Evolutionary conservation across 2,888 invertebrate genomes (phyloP), one percentile per base, ranked within the genome.

Genomic region (Bombylius major): DNA sequence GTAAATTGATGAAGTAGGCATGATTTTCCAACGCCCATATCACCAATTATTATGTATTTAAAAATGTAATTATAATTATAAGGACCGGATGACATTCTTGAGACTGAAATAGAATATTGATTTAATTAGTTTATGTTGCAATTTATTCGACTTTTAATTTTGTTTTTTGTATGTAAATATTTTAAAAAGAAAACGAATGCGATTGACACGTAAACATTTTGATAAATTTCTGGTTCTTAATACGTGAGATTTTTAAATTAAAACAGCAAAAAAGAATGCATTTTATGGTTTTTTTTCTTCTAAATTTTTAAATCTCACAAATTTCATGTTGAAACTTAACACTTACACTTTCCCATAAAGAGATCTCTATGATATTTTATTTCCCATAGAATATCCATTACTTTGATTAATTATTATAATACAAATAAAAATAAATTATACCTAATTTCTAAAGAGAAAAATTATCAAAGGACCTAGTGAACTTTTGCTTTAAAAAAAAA

Each of bases 61-160:
- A 99, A 99, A 73, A 99, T 99, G 75, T 99, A 99, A 48, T 97
- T 96, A 77, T 99, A 99, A 78, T 98, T 99, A 75, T 98, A 99
- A 56, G 98, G 98, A 71, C 95, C 96, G 64, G 93, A 87, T 65
- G 93, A 87, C 92, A 92, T 92, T 69, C 77, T 84, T 71, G 69
- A 66, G 66, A 67, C 74, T 74, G 60, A 13, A 61, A 64, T 23
- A 53, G 11, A 42, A 11, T 11, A 11, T 42, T 11, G 11, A 42
- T 42, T 5, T 3, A 11, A 11, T 42, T 42, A 49, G 7, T 31
- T 49, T 23, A 3, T 31, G 36, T 36, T 36, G 36, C 6, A 36
- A 36, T 36, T 36, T 36, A 8, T 11, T 42, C 11, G 12, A 42
- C 39, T 11, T 11, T 8, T 11, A 11, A 8, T 11, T 11, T 42